These are phyloP conservation scores for Zeugodacus cucurbitae DNA, from an alignment of 1,140 invertebrate genomes.

Conservation along the genomic window DNA sequence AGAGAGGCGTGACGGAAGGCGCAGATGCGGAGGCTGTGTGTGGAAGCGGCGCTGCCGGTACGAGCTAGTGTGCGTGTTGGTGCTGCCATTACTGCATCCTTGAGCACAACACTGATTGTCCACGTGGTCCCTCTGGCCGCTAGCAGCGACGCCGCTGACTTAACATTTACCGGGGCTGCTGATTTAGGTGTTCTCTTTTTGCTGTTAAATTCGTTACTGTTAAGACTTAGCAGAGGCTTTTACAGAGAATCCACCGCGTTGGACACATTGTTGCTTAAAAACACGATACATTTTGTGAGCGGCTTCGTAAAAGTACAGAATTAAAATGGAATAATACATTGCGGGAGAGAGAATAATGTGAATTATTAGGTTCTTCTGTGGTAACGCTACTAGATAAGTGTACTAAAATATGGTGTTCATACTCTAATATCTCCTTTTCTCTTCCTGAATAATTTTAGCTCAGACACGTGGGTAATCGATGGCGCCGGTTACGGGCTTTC, in stretches of 20 bases:
- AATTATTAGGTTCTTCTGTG: background rate
- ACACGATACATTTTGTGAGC: no score
- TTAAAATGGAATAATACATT: no score
- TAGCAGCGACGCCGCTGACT: no score
- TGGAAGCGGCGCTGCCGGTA: background rate
- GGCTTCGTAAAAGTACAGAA: background rate
- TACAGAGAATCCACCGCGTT: no score
- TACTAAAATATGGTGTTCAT: background rate
- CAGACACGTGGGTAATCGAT: background rate
- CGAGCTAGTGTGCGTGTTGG: background rate
- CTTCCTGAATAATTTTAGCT: background rate
- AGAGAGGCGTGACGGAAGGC: background rate
- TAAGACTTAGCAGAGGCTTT: background rate
- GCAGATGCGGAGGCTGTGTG: constrained; percentile 4
- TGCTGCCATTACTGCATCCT: background rate
- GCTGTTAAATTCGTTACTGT: background rate
- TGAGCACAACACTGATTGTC: background rate
- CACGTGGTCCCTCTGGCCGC: no score
- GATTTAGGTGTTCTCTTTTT: no score
- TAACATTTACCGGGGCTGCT: no score
- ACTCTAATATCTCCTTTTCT: background rate
- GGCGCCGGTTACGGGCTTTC: background rate
- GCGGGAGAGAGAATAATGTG: background rate
- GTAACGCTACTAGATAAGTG: background rate
- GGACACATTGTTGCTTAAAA: no score